These are phyloP conservation scores for Camponotus pennsylvanicus DNA, from an alignment of 1,140 invertebrate genomes.

Conservation along the genomic window DNA sequence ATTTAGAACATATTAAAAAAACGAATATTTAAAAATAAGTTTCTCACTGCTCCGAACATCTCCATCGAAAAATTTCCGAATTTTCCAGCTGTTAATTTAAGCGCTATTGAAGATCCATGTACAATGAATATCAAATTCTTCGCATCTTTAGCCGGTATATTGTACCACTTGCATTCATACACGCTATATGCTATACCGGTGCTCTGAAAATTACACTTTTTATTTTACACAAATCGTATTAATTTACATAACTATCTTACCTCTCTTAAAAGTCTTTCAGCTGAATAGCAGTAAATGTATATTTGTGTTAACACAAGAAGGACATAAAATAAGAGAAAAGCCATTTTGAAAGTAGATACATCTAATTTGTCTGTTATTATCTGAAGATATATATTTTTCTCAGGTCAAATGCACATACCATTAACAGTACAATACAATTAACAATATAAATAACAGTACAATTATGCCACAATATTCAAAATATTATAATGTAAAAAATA, in stretches of 20 bases:
- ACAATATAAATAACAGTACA: too few species aligned
- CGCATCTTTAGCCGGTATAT: not conserved
- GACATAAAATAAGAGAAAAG: slow-evolving; percentile 43
- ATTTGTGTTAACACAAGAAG: slow-evolving; percentile 13
- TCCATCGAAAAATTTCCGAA: slow-evolving; percentile 19
- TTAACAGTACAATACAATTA: too few species aligned
- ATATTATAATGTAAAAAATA: too few species aligned
- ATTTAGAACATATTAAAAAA: too few species aligned
- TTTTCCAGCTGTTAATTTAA: slow-evolving; percentile 41
- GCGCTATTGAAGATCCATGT: slow-evolving; percentile 15
- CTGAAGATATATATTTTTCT: slow-evolving; percentile 25
- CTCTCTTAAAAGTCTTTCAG: slow-evolving; percentile 49
- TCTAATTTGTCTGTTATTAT: slow-evolving; percentile 13
- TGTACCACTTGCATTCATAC: slow-evolving; percentile 31
- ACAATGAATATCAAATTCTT: slow-evolving; percentile 9
- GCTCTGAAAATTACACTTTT: slow-evolving; percentile 10
- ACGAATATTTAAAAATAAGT: too few species aligned
- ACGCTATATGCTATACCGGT: not conserved
- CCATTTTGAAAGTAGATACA: not conserved
- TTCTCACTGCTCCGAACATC: slow-evolving; percentile 19
- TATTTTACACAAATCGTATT: not conserved
- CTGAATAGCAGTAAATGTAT: slow-evolving; percentile 65
- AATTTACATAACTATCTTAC: slow-evolving; percentile 40
- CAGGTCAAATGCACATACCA: too few species aligned
- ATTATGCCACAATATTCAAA: too few species aligned